Percentiles rank a stretch among this genome's conserved stretches.
These are phyloP conservation scores for Bruchidius siliquastri DNA, from an alignment of 2,888 invertebrate species.

Conservation along the genomic window DNA sequence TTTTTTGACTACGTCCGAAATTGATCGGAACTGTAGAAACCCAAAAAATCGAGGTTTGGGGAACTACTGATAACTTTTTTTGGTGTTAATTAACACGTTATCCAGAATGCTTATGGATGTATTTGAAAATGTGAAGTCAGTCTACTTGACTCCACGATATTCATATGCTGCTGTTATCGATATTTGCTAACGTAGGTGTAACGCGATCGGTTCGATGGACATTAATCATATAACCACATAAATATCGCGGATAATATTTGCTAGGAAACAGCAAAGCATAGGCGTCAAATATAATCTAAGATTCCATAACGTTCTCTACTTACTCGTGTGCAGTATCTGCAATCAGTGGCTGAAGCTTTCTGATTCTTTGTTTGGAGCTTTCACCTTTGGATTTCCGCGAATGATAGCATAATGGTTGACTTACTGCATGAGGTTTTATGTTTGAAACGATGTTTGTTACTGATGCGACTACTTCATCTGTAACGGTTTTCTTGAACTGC, in stretches of 20 bases:
- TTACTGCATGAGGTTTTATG: slow-evolving; percentile 21
- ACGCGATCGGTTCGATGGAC: background rate
- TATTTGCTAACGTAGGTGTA: background rate
- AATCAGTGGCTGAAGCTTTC: slow-evolving; percentile 26
- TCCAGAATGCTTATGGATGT: background rate
- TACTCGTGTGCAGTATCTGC: slow-evolving; percentile 27
- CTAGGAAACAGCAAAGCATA: background rate
- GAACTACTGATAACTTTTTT: too few relatives aligned
- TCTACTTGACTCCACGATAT: too few relatives aligned
- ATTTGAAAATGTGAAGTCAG: background rate
- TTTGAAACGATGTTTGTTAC: slow-evolving; percentile 27
- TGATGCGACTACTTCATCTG: slow-evolving; percentile 35
- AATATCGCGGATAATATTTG: background rate
- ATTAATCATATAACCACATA: background rate
- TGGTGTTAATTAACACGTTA: too few relatives aligned
- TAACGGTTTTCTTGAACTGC: slow-evolving; percentile 39
- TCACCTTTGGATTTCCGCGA: slow-evolving; percentile 32
- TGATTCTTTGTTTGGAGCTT: slow-evolving; percentile 24
- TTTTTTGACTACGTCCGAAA: too few relatives aligned
- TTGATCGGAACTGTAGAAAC: too few relatives aligned
- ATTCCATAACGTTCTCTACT: slow-evolving; percentile 11
- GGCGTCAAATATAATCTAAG: too few relatives aligned
- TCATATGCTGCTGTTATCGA: background rate
- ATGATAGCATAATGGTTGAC: slow-evolving; percentile 23
- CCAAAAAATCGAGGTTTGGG: too few relatives aligned